Base-by-base conservation (phyloP, 2,113 vertebrate species). In the Varanus komodoensis region DNA sequence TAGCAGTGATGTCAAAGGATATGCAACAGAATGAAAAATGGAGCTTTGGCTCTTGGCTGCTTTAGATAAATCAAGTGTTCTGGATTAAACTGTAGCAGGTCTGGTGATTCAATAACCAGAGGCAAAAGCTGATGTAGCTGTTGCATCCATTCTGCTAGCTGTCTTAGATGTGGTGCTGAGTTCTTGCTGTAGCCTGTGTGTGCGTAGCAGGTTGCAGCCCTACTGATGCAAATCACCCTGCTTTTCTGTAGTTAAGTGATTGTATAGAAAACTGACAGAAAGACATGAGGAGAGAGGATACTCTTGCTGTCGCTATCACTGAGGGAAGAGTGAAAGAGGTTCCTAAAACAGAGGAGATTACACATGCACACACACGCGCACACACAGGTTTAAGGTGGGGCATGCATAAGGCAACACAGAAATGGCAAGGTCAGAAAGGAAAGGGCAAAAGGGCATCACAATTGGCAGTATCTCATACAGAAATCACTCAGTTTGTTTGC, bases 141-240 rank as follows among this genome's bases (percentile, higher is more conserved):
- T 21, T 64, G 2, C 11, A 6, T 1, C 11, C 0, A 87, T 1
- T 85, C 3, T 0, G 0, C 67, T 0, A 0, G 8, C 4, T 7
- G 83, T 61, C 27, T 91, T 0, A 25, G 0, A 48, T 5, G n/a
- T 38, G 0, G 67, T 4, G 6, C 2, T 17, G 1, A 19, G 0
- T 0, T 57, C 0, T 3, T 19, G 1, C 34, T 71, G 86, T 57
- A 21, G 52, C 7, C 15, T 32, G 32, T 25, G 29, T 68, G 38
- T 69, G 32, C 50, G 6, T 79, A 21, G 8, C 0, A 61, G 1
- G 54, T 87, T 14, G 52, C 71, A 44, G 2, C 4, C 0, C 25
- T 0, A 0, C 1, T 54, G 84, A 50, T 89, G 1, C 71, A 0
- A 25, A 17, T 57, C 80, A 0, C 2, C 0, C 34, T 67, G 19